Percentiles rank a stretch among this genome's conserved stretches.
Conservation (phyloP, 2,888 invertebrate species). For the Drosophila subsilvestris region DNA sequence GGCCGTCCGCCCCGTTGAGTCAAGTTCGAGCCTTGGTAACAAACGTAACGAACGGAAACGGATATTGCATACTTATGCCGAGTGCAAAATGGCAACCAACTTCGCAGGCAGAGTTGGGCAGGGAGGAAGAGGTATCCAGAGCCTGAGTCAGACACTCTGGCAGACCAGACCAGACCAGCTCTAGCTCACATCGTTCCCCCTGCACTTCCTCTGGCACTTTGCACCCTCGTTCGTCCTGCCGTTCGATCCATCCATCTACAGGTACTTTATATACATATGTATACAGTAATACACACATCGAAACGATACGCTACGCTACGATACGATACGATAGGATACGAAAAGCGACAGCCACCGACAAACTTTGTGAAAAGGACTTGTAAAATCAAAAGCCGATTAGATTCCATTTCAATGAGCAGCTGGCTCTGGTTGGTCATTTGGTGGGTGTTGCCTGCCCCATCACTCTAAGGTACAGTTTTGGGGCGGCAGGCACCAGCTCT, state of each 20-base stretch:
- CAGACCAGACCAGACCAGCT: conserved; percentile 24
- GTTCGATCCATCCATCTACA: conserved; percentile 3
- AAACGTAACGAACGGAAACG: conserved; percentile 81
- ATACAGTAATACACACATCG: conserved; percentile 15
- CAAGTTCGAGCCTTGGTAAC: conserved; percentile 63
- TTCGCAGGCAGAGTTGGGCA: conserved; percentile 1
- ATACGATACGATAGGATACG: conserved; percentile 36
- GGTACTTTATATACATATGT: not conserved
- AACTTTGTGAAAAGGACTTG: conserved; percentile 78
- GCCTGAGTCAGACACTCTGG: conserved; percentile 44
- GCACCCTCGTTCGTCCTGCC: not conserved
- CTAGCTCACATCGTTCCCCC: not conserved
- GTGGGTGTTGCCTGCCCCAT: conserved; percentile 45
- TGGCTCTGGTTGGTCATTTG: conserved; percentile 78
- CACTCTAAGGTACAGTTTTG: conserved; percentile 1
- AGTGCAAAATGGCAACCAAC: conserved; percentile 71
- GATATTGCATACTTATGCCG: conserved; percentile 81
- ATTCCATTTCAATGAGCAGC: conserved; percentile 80
- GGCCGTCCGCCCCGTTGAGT: conserved; percentile 24
- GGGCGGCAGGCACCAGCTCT: conserved; percentile 2
- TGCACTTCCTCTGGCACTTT: no score
- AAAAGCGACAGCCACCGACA: conserved; percentile 55
- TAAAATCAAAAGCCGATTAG: conserved; percentile 82
- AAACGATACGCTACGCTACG: conserved; percentile 29
- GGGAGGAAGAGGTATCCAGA: not conserved